Base-by-base conservation (phyloP, 2,797 vertebrate genomes). In the Dryobates pubescens region DNA sequence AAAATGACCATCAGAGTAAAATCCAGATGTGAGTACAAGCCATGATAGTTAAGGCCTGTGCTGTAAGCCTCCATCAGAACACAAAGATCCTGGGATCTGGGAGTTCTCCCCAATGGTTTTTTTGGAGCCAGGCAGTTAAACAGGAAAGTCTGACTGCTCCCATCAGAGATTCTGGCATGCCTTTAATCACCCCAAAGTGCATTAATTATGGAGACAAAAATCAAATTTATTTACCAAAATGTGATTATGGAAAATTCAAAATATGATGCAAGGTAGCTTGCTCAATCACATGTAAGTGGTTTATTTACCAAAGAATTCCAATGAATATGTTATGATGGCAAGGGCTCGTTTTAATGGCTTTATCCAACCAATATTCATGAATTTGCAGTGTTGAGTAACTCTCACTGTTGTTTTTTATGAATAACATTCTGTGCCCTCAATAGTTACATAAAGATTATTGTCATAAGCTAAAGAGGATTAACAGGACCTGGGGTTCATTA, bases 191-290 rank as follows among this genome's bases (percentile, higher is more conserved):
- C 72, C 41, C 15, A 72, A 82, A 84, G 26, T 13, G 5, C 20
- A 62, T 87, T 90, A 85, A 86, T 77, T 90, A 77, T 24, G 27
- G 53, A 92, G 43, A 93, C 10, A 88, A 95, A 90, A 94, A 93
- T 72, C 81, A 87, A 80, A 29, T 53, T 87, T 77, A 68, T 69
- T 65, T 92, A 75, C 72, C 86, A 92, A 67, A 92, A 85, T 53
- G 47, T 71, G 56, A 90, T 75, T 84, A 91, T 17, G 47, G 78
- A 91, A 90, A 93, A 75, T 58, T 29, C 58, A 85, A 91, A 93
- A 68, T 53, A 83, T 9, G 32, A 82, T 72, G 47, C 90, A 88
- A 95, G 59, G 73, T 91, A 59, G 34, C 79, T 94, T 93, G 56
- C 67, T 91, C 75, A 78, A 89, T 89, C 47, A 71, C 49, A 53